Base-by-base conservation (phyloP, 2,113 vertebrate species). In the Phyllostomus discolor region DNA sequence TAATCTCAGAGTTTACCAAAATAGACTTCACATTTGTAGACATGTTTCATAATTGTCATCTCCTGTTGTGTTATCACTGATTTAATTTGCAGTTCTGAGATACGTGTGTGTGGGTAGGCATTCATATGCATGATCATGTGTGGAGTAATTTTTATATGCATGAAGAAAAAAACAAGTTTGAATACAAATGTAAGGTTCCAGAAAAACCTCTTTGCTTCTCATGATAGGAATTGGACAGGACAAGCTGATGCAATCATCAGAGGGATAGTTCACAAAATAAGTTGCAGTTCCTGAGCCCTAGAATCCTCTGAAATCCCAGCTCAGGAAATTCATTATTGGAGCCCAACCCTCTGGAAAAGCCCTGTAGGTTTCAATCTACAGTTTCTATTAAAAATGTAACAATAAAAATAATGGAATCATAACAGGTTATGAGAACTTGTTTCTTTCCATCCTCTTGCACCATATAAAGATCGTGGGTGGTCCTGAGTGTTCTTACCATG, bases 1-100 rank as follows among this genome's bases (percentile, higher is more conserved):
- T 54, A 35, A 69, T 82, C 48, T 83, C 22, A 82, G 73, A 81
- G 26, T 89, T 75, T 76, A 75, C 15, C 31, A 52, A 88, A 87
- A 73, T n/a, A 38, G 28, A 59, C 2, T 43, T 95, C 38, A 28
- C 5, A 20, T 10, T 14, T 15, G 17, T 24, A 59, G 9, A 28
- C 35, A 5, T 64, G 35, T 46, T 48, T 48, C 57, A 17, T 33
- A 75, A 69, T 6, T 64, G 15, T 83, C 4, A 26, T 90, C 33
- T 22, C 22, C n/a, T n/a, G 3, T 50, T 48, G 8, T 4, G 2
- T 46, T 48, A 9, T 5, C 54, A 16, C 12, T 48, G 10, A 26
- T 14, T 66, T 67, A 6, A 19, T 85, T 50, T 84, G 43, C n/a
- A 62, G 7, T n/a, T 86, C 38, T 20, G 24, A 17, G 26, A 5